Base-by-base conservation (phyloP, 2,888 invertebrate genomes). In the Cabera pusaria region DNA sequence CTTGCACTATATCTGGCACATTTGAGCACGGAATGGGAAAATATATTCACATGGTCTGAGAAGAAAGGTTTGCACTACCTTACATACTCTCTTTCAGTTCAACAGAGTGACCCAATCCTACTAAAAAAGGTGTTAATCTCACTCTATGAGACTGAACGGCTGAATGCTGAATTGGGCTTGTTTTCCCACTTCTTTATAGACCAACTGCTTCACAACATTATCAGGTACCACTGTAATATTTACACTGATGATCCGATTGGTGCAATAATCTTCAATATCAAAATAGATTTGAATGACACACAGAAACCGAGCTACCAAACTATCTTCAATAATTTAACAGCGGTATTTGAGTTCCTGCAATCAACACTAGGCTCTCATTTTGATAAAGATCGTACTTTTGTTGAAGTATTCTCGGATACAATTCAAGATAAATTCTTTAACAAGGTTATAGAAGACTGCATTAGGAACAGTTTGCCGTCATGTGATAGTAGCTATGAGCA, bases 131-230 rank as follows among this genome's bases (percentile, higher is more conserved):
- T 87, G 18, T 54, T 90, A n/a, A 79, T 75, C 44, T 79, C 88
- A 6, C 57, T 90, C 0, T 74, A 81, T 54, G 56, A 55, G 3
- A 80, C 84, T 0, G 73, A 85, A 5, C 72, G 81, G 34, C 60
- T 90, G 33, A 79, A 84, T 52, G 77, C 82, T 1, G 89, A 88
- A 49, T 68, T 90, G 1, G 72, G 75, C 1, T 32, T 71, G 3
- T 89, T 90, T 54, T 83, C 86, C n/a, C 67, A 83, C 46, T 89
- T 89, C 49, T 86, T 90, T 37, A 69, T 85, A 16, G 66, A 85
- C 7, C 66, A 80, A 34, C 39, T 90, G 6, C 57, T 88, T 2
- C 80, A 82, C 24, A 80, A 81, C 52, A 65, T 90, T 0, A 80
- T 87, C n/a, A 66, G 69, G 31, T 63, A 87, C 34, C 83, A 83